A percentile compares a stretch with the other conserved stretches of the same genome.
Evolutionary conservation across 2,888 invertebrate species (phyloP).

Genomic region (Microchrysa polita): DNA sequence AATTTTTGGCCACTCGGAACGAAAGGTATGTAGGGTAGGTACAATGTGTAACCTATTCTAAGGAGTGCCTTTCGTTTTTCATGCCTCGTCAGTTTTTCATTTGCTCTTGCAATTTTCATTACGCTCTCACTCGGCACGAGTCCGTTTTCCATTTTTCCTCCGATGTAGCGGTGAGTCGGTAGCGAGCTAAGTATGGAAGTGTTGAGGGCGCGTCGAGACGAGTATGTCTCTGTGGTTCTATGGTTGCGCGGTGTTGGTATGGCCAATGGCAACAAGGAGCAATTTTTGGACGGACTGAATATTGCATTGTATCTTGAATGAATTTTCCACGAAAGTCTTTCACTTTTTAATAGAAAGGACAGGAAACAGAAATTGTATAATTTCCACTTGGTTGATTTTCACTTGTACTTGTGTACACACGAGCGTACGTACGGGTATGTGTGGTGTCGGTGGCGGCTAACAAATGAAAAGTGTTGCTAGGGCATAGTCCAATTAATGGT

Average conservation of each 20-base stretch:
- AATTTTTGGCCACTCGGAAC: conserved; percentile 9
- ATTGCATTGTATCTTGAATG: background rate
- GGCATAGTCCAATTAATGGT: too few species aligned
- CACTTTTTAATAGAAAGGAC: background rate
- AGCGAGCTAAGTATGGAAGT: background rate
- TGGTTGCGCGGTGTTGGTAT: too few species aligned
- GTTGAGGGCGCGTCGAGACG: background rate
- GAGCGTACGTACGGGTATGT: background rate
- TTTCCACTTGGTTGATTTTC: conserved; percentile 19
- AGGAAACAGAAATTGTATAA: conserved; percentile 22
- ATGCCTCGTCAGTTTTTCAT: conserved; percentile 14
- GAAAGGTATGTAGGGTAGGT: too few species aligned
- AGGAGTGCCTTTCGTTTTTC: conserved; percentile 6
- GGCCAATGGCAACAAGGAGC: background rate
- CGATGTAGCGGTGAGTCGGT: background rate
- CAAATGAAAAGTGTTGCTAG: background rate
- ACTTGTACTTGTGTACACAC: background rate
- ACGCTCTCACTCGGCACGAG: background rate
- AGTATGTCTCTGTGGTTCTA: too few species aligned
- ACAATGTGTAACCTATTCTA: background rate
- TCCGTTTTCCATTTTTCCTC: background rate
- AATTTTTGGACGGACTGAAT: background rate
- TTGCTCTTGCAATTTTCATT: conserved; percentile 19
- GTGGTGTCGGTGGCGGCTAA: background rate
- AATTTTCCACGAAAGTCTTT: background rate